A percentile compares a stretch with the other conserved stretches of the same genome.
Evolutionary conservation across 2,113 vertebrate genomes (phyloP).

Genomic region (Myotis davidii): DNA sequence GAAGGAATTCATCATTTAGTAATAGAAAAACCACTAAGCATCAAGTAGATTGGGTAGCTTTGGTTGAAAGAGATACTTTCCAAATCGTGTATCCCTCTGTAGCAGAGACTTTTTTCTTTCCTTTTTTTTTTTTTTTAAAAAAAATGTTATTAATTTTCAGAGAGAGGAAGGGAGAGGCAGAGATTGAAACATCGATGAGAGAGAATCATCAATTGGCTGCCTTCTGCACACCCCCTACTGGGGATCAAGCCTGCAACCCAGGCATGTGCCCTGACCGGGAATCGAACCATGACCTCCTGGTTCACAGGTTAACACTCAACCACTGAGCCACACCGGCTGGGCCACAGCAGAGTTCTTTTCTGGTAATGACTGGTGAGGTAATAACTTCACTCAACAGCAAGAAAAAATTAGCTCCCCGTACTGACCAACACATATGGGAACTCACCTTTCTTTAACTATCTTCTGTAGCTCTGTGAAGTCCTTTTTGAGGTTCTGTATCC

Average conservation of each 20-base stretch:
- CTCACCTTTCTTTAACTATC: slow-evolving; percentile 90
- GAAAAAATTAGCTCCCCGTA: neutral
- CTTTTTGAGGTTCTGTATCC: slow-evolving; percentile 88
- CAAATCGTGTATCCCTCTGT: neutral
- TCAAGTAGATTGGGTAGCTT: neutral
- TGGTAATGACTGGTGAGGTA: slow-evolving; percentile 51
- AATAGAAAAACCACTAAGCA: slow-evolving; percentile 15
- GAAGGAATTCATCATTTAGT: slow-evolving; percentile 4
- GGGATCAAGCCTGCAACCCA: too few relatives aligned
- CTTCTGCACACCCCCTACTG: too few relatives aligned
- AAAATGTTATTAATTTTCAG: too few relatives aligned
- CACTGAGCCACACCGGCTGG: too few relatives aligned
- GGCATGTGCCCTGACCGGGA: too few relatives aligned
- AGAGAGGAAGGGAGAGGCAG: too few relatives aligned
- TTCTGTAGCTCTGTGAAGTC: slow-evolving; percentile 91
- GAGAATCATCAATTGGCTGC: too few relatives aligned
- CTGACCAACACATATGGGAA: neutral
- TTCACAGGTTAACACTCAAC: too few relatives aligned
- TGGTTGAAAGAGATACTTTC: slow-evolving; percentile 22
- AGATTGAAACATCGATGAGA: too few relatives aligned
- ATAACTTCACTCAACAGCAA: neutral
- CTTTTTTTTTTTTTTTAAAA: too few relatives aligned
- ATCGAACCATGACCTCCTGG: too few relatives aligned
- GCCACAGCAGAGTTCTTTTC: neutral
- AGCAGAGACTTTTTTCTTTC: neutral